Percentiles rank a stretch among this genome's conserved stretches.
Conservation (phyloP, 2,797 vertebrate species). For the Argya squamiceps region DNA sequence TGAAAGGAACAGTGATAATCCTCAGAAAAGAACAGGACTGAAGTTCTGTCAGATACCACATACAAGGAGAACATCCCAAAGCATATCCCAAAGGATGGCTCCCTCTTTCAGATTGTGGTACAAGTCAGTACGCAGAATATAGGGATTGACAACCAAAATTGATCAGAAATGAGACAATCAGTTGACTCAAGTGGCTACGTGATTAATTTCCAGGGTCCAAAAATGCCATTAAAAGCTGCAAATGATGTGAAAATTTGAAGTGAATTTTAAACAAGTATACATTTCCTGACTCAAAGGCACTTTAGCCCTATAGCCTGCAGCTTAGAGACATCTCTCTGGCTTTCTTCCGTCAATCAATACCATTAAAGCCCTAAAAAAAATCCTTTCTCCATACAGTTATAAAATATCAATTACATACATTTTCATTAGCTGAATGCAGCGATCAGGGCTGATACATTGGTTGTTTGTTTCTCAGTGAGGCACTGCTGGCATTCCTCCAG, state of each 20-base stretch:
- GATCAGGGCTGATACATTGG: conserved; percentile 62
- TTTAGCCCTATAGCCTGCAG: conserved; percentile 48
- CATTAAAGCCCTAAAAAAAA: conserved; percentile 72
- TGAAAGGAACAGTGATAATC: not conserved
- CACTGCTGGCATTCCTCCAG: conserved; percentile 55
- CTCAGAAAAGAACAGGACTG: not conserved
- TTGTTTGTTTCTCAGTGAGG: conserved; percentile 68
- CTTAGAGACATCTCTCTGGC: conserved; percentile 61
- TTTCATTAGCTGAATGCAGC: conserved; percentile 78
- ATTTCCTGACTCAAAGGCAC: conserved; percentile 63
- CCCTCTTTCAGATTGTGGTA: not conserved
- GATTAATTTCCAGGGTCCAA: conserved; percentile 50
- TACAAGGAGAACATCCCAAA: not conserved
- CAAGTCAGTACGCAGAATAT: not conserved
- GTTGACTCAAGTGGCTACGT: not conserved
- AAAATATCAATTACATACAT: conserved; percentile 81
- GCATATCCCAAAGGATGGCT: not conserved
- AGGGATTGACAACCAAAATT: conserved; percentile 29
- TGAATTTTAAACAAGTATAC: conserved; percentile 67
- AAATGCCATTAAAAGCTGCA: conserved; percentile 62
- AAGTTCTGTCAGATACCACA: not conserved
- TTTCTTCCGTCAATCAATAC: conserved; percentile 73
- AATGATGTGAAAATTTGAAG: conserved; percentile 70
- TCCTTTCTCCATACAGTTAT: conserved; percentile 73
- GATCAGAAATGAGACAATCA: conserved; percentile 45